Evolutionary conservation across 2,797 vertebrate species (phyloP), one percentile per base, ranked within the genome.

Genomic region (Margarornis squamiger): DNA sequence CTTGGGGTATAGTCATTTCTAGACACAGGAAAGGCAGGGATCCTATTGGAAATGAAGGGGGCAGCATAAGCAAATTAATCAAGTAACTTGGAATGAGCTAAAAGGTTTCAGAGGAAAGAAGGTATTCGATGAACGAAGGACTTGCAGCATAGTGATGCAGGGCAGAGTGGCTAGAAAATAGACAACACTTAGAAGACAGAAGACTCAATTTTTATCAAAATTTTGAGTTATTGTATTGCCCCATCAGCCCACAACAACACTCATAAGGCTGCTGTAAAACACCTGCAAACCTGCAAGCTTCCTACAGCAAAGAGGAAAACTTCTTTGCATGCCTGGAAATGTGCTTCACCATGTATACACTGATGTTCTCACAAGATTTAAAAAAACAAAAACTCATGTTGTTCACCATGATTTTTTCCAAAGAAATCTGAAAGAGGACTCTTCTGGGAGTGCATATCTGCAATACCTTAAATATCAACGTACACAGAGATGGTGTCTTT

Each of bases 61-160:
- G 88, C 96, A 96, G 94, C 89, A 95, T 75, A 97, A 86, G 92
- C 95, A 93, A 93, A 93, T 93, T 55, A 92, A 94, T 95, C 80
- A 84, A 78, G 30, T 71, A 38, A 32, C 68, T 66, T 81, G 78
- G 48, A 87, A 52, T 0, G 0, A 34, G 51, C 39, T 76, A 45
- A 85, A 93, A 76, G 5, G 4, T 29, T 89, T 84, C 49, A 84
- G 38, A 81, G n/a, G 46, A 82, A 68, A 85, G 52, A 95, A 96
- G 57, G 72, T 46, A 30, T 16, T 66, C n/a, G 36, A 0, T 6
- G 32, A 90, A 74, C 1, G 1, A 68, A 72, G 36, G 13, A 32
- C 27, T 74, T 72, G 46, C 7, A 55, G 82, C 52, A 51, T 49
- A 55, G 38, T 15, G 43, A 54, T 12, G 15, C 41, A 51, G 51